A percentile compares a stretch with the other conserved stretches of the same genome.
Conservation (phyloP, 2,797 vertebrate species). For the Acridotheres tristis region DNA sequence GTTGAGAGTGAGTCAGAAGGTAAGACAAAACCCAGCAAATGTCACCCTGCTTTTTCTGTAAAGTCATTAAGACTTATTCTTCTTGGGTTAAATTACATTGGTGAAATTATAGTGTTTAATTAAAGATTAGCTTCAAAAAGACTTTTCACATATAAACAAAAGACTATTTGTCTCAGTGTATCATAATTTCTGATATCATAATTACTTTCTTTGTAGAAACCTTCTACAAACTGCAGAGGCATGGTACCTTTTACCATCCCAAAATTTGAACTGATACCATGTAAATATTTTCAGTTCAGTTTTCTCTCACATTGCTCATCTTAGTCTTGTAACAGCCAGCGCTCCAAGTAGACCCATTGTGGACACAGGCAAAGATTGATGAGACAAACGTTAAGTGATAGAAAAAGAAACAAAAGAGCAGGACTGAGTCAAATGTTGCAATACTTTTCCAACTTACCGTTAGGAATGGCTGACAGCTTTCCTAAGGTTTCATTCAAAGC, state of each 20-base stretch:
- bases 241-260: background rate
- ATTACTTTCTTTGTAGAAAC: background rate
- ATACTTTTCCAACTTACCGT: constrained; percentile 77
- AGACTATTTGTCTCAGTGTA: background rate
- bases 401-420: background rate
- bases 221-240: background rate
- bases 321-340: background rate
- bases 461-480: constrained; percentile 87
- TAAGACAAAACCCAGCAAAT: background rate
- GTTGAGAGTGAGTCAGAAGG: background rate
- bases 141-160: background rate
- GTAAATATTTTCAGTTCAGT: background rate
- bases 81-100: background rate
- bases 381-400: background rate
- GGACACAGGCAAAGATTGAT: background rate
- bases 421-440: background rate
- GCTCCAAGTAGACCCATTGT: background rate
- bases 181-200: background rate
- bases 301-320: background rate
- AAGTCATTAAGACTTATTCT: background rate
- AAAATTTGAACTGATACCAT: background rate
- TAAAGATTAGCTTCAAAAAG: background rate
- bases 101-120: background rate
- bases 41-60: background rate
- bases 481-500: constrained; percentile 87